Conservation (phyloP, 2,888 invertebrate species). For the Acleris laterana region DNA sequence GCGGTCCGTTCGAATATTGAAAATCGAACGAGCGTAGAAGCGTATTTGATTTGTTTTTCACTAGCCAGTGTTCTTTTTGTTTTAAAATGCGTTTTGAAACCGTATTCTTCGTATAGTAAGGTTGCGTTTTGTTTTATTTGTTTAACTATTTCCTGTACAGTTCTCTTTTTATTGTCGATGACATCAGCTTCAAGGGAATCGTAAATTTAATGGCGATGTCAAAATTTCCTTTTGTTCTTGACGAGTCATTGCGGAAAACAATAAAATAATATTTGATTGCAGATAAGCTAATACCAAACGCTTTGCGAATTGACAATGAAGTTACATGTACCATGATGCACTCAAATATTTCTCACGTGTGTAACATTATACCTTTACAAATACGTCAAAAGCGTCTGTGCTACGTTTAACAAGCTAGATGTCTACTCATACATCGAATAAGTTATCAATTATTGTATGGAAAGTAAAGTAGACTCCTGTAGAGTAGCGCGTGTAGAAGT, state of each 20-base stretch:
- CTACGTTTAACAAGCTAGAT: no score
- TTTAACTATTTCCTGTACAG: slow-evolving; percentile 80
- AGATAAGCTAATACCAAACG: slow-evolving; percentile 35
- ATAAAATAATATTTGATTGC: slow-evolving; percentile 28
- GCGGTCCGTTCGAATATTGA: slow-evolving; percentile 61
- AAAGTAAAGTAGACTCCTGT: no score
- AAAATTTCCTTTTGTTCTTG: slow-evolving; percentile 35
- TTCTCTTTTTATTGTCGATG: slow-evolving; percentile 66
- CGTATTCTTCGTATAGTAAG: slow-evolving; percentile 15
- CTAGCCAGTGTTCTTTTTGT: slow-evolving; percentile 40
- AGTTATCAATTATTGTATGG: no score
- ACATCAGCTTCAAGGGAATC: slow-evolving; percentile 68
- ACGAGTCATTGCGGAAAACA: slow-evolving; percentile 36
- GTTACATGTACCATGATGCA: slow-evolving; percentile 9
- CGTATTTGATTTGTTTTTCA: slow-evolving; percentile 65
- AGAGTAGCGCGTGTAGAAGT: no score
- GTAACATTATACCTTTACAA: no score
- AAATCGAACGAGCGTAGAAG: slow-evolving; percentile 68
- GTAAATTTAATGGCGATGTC: slow-evolving; percentile 49
- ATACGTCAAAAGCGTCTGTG: no score
- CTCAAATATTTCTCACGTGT: slow-evolving; percentile 11
- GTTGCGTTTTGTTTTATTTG: slow-evolving; percentile 63
- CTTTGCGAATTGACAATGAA: slow-evolving; percentile 28
- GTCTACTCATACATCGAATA: no score
- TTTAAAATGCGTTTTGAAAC: slow-evolving; percentile 46